Base-by-base conservation (phyloP, 2,113 vertebrate genomes). In the Corythoichthys haematopterus region DNA sequence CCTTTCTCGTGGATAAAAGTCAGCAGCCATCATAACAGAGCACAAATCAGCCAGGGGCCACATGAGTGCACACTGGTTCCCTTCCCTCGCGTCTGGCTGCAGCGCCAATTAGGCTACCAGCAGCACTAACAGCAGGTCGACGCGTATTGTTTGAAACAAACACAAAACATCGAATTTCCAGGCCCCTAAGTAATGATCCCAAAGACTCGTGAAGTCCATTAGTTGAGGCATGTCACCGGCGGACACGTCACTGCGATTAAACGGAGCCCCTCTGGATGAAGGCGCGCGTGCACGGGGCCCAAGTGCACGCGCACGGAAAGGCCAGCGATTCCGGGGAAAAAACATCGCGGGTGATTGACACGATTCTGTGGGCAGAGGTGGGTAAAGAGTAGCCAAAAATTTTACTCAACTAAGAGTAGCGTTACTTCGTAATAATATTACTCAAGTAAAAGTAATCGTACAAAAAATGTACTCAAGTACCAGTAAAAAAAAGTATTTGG, bases 211-310 rank as follows among this genome's bases (percentile, higher is more conserved):
- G 87, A 87, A 87, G 79, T 60, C 80, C 90, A 93, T 93, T 92
- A 93, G 91, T 91, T 90, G 88, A 88, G 87, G 88, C 87, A 82
- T 86, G 77, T 79, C 85, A 76, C 78, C 47, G 50, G 64, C 15
- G 46, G 72, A 87, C 84, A 88, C 84, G 92, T 94, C 93, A 92
- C 87, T 90, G 82, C 89, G 88, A 93, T 95, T 94, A 93, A 90
- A 87, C 82, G 90, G 91, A 93, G 85, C 83, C 84, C 74, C 66
- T 63, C 55, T 48, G 77, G 87, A 92, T 80, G 83, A 91, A 91
- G 79, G 74, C 53, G 72, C 62, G 79, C 61, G 58, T 61, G 53
- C 65, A 40, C 20, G 46, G 60, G 16, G 57, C 33, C 15, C 20
- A 2, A 56, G 57, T 16, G 15, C 37, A 56, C 56, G 2, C 62